Conservation (phyloP, 1,140 invertebrate species). For the Drosophila pseudoananassae region DNA sequence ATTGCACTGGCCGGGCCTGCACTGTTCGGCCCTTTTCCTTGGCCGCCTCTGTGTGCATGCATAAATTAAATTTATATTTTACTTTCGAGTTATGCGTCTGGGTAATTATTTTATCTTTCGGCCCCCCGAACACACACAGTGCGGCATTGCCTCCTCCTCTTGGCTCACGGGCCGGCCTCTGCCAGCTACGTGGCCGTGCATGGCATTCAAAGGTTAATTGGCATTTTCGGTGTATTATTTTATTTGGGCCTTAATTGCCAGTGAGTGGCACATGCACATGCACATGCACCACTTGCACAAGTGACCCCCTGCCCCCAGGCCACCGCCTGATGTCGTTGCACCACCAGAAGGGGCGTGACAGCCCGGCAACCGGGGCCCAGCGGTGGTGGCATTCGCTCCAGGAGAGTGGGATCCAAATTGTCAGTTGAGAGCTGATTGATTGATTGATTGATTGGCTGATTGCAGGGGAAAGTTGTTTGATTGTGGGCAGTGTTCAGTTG, state of each 20-base stretch:
- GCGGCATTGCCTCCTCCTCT: constrained; percentile 1
- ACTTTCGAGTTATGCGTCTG: constrained; percentile 81
- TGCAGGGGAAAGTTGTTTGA: constrained; percentile 49
- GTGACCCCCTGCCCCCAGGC: not conserved
- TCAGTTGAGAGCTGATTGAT: constrained; percentile 59
- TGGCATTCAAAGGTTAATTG: constrained; percentile 82
- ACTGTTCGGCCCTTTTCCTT: constrained; percentile 15
- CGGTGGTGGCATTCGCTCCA: constrained; percentile 3
- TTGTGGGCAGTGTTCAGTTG: constrained; percentile 23
- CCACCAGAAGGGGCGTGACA: constrained; percentile 26
- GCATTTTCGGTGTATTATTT: constrained; percentile 69
- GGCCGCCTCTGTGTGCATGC: constrained; percentile 63
- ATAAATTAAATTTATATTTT: constrained; percentile 80
- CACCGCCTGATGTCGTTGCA: constrained; percentile 16
- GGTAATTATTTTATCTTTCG: constrained; percentile 80
- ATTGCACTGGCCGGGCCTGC: constrained; percentile 55
- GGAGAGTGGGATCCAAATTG: constrained; percentile 31
- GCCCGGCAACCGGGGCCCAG: not conserved
- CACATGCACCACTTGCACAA: constrained; percentile 33
- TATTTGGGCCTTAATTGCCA: constrained; percentile 74
- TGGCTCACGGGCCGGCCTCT: not conserved
- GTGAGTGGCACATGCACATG: constrained; percentile 60
- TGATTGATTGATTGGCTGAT: constrained; percentile 56
- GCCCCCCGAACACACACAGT: constrained; percentile 37
- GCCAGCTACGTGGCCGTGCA: constrained; percentile 70